phyloP scores from a whole-genome alignment of 1,140 invertebrate genomes.

The Drosophila pachea region DNA sequence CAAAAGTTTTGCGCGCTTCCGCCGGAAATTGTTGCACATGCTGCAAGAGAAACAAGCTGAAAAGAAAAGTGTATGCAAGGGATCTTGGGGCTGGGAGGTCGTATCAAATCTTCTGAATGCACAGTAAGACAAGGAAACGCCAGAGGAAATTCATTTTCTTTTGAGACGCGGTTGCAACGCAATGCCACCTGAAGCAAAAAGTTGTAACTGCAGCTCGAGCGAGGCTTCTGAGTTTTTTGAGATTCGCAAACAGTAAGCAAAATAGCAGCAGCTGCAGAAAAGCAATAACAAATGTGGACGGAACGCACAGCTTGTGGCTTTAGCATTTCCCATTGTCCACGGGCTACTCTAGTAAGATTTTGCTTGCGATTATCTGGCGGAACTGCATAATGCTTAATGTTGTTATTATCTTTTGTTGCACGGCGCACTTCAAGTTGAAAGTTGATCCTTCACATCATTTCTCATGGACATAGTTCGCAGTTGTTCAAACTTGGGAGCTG shows the following conservation, averaged over 20 bases:
- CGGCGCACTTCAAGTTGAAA: constrained; percentile 32
- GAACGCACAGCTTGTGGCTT: too few species aligned
- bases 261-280: constrained; percentile 40
- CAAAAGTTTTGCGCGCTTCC: constrained; percentile 69
- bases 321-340: too few species aligned
- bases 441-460: constrained; percentile 41
- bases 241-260: constrained; percentile 62
- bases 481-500: constrained; percentile 51
- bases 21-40: constrained; percentile 64
- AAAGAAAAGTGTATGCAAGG: background rate
- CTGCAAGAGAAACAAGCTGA: constrained; percentile 7
- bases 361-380: too few species aligned
- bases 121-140: constrained; percentile 62
- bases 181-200: constrained; percentile 5
- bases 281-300: too few species aligned
- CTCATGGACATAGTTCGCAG: constrained; percentile 13
- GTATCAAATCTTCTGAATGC: constrained; percentile 53
- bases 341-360: too few species aligned
- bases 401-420: too few species aligned
- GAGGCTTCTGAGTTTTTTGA: constrained; percentile 55
- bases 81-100: background rate
- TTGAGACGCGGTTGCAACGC: constrained; percentile 35
- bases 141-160: constrained; percentile 69
- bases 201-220: constrained; percentile 10
- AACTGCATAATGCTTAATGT: too few species aligned